Conservation (phyloP, 2,113 vertebrate genomes). For the Festucalex cinctus region DNA sequence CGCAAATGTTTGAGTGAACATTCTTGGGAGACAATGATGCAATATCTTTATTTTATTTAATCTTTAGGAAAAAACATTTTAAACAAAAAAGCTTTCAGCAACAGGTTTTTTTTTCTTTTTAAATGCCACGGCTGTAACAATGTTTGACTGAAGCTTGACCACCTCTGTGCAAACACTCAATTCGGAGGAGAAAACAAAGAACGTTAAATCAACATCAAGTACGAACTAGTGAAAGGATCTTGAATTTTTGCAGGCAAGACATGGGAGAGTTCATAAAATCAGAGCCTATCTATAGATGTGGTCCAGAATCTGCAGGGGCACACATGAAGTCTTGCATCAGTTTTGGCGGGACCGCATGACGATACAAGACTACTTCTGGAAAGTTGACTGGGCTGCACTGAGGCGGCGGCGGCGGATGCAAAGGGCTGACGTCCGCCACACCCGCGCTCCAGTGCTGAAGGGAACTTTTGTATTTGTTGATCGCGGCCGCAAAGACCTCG, state of each 20-base stretch:
- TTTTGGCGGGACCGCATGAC: slow-evolving; percentile 66
- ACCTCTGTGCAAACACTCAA: not conserved
- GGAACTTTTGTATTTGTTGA: slow-evolving; percentile 23
- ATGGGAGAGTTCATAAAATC: slow-evolving; percentile 5
- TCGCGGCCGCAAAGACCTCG: slow-evolving; percentile 33
- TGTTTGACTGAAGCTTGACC: not conserved
- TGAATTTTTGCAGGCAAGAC: not conserved
- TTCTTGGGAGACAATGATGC: no score
- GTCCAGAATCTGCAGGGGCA: slow-evolving; percentile 55
- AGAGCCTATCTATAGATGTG: not conserved
- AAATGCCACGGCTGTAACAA: not conserved
- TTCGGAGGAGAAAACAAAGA: not conserved
- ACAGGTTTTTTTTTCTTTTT: not conserved
- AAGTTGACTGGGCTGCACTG: slow-evolving; percentile 50
- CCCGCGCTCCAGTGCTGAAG: slow-evolving; percentile 22
- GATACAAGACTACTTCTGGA: not conserved
- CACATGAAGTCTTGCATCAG: slow-evolving; percentile 73
- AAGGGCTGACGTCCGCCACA: slow-evolving; percentile 48
- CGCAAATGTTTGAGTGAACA: no score
- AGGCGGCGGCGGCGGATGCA: slow-evolving; percentile 37
- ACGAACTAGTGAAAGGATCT: not conserved
- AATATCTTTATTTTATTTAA: not conserved
- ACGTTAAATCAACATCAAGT: not conserved
- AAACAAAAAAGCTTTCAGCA: not conserved
- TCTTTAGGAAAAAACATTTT: not conserved